Evolutionary conservation across 2,797 vertebrate genomes (phyloP).

Genomic region (Atherinosoma microstoma): DNA sequence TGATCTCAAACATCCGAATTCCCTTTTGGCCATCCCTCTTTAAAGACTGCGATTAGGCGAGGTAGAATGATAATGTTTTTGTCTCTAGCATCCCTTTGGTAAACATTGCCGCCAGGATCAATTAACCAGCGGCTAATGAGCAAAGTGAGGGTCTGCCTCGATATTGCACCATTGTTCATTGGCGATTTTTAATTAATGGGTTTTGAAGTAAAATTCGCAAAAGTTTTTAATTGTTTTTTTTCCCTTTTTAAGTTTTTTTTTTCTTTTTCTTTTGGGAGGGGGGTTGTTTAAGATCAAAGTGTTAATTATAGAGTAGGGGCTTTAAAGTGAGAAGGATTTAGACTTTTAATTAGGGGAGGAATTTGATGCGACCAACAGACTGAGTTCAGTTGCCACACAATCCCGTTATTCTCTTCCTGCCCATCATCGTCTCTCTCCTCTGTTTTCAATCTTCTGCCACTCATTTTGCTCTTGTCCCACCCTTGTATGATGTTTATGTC

Average conservation of each 20-base stretch:
- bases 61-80: conserved; percentile 79
- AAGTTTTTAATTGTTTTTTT: conserved; percentile 85
- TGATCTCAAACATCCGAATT: conserved; percentile 70
- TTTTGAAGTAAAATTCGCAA: conserved; percentile 84
- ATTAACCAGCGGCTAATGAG: conserved; percentile 83
- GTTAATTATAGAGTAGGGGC: conserved; percentile 84
- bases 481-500: conserved; percentile 58
- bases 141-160: conserved; percentile 73
- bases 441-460: conserved; percentile 60
- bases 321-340: conserved; percentile 86
- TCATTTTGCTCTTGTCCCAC: conserved; percentile 45
- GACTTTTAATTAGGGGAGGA: conserved; percentile 87
- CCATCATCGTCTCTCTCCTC: conserved; percentile 38
- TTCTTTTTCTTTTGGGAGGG: neutral
- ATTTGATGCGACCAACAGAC: conserved; percentile 80
- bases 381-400: conserved; percentile 69
- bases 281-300: conserved; percentile 73
- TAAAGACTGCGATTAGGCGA: conserved; percentile 77
- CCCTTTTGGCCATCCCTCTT: conserved; percentile 57
- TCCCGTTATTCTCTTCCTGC: conserved; percentile 55
- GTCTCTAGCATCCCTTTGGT: conserved; percentile 78
- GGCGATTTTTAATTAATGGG: conserved; percentile 83
- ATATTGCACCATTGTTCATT: conserved; percentile 82
- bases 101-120: conserved; percentile 84
- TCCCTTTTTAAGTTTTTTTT: conserved; percentile 44